Percentiles rank a stretch among this genome's conserved stretches.
These are phyloP conservation scores for Benitochromis conjunctus DNA, from an alignment of 2,113 vertebrate genomes.

Conservation along the genomic window DNA sequence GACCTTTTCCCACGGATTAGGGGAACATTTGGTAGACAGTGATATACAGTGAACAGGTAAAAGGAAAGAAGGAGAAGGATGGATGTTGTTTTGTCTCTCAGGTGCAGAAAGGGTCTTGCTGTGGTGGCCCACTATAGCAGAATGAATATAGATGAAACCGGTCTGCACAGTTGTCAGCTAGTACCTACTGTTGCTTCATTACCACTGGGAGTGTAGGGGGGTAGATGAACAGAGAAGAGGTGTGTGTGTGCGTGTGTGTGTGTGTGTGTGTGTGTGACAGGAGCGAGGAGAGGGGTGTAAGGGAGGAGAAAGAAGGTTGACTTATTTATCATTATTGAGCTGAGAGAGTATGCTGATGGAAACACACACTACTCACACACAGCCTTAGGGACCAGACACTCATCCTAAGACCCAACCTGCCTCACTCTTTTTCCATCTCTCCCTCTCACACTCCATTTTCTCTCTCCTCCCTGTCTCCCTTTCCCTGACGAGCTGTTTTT, in stretches of 20 bases:
- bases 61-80: not conserved
- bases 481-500: slow-evolving; percentile 6
- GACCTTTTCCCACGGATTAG: not conserved
- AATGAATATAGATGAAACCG: slow-evolving; percentile 66
- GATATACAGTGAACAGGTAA: not conserved
- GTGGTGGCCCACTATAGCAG: slow-evolving; percentile 33
- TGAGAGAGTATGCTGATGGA: slow-evolving; percentile 53
- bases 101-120: slow-evolving; percentile 32
- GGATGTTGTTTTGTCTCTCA: slow-evolving; percentile 43
- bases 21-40: not conserved
- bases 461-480: not conserved
- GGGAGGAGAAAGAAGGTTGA: slow-evolving; percentile 52
- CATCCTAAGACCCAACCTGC: slow-evolving; percentile 47
- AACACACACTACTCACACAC: slow-evolving; percentile 14
- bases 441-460: not conserved
- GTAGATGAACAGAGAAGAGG: slow-evolving; percentile 31
- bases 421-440: slow-evolving; percentile 8
- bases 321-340: slow-evolving; percentile 73
- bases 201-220: slow-evolving; percentile 44
- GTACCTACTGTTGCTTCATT: slow-evolving; percentile 66
- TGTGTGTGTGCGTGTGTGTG: not conserved
- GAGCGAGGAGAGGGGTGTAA: slow-evolving; percentile 41
- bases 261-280: slow-evolving; percentile 35
- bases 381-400: slow-evolving; percentile 60
- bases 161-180: slow-evolving; percentile 56